phyloP scores from a whole-genome alignment of 2,113 vertebrate species.

The Plecotus auritus region DNA sequence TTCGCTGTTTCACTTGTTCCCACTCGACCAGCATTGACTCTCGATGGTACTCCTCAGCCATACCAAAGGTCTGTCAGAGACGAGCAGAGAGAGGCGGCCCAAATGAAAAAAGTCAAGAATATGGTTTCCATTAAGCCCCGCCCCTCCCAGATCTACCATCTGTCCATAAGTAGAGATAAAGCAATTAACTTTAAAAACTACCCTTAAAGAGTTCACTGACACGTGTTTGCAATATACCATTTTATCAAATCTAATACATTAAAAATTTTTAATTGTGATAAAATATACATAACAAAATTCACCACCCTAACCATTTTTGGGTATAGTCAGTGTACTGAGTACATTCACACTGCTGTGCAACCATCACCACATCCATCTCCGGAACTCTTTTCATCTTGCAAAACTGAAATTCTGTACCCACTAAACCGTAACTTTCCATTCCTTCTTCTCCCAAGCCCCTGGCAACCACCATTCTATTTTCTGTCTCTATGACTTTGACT shows the following conservation, averaged over 20 bases:
- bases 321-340: not conserved
- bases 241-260: not conserved
- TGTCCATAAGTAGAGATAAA: not conserved
- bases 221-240: not conserved
- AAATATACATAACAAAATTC: not conserved
- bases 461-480: not conserved
- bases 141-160: not conserved
- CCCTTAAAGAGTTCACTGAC: not conserved
- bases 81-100: not conserved
- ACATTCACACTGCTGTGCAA: not conserved
- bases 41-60: conserved; percentile 97
- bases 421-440: not conserved
- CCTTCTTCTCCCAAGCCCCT: not conserved
- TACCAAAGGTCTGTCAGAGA: conserved; percentile 89
- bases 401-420: not conserved
- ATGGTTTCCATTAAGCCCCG: not conserved
- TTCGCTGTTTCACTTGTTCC: conserved; percentile 98
- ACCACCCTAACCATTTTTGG: not conserved
- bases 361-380: not conserved
- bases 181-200: conserved; percentile 1
- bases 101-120: not conserved
- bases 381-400: not conserved
- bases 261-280: not conserved
- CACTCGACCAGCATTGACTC: conserved; percentile 99
- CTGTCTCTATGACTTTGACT: not conserved